Percentiles rank a stretch among this genome's conserved stretches.
These are phyloP conservation scores for Lithobates pipiens DNA, from an alignment of 2,797 vertebrate species.

Conservation along the genomic window DNA sequence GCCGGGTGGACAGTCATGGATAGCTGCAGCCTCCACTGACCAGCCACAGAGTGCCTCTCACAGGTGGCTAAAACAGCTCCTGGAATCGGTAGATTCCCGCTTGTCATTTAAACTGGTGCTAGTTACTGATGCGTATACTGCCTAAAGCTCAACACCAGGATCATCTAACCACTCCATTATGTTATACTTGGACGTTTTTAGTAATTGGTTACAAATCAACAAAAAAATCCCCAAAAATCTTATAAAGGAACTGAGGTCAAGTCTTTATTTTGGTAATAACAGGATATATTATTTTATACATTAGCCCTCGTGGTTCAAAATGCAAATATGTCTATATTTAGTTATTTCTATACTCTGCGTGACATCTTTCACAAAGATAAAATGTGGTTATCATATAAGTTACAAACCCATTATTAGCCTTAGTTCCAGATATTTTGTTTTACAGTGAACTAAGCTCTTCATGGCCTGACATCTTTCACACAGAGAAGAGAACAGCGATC, in stretches of 20 bases:
- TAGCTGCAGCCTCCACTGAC: too few species aligned
- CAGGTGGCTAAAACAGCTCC: too few species aligned
- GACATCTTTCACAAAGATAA: slow-evolving; percentile 10
- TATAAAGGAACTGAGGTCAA: too few species aligned
- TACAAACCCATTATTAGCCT: slow-evolving; percentile 34
- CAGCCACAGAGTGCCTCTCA: too few species aligned
- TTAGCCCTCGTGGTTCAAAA: slow-evolving; percentile 37
- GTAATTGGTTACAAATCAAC: neutral
- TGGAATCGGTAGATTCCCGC: too few species aligned
- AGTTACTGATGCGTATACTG: too few species aligned
- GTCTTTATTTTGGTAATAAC: too few species aligned
- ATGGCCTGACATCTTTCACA: slow-evolving; percentile 37
- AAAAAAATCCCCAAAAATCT: neutral
- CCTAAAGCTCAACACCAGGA: too few species aligned
- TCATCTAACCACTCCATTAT: too few species aligned
- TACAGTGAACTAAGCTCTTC: slow-evolving; percentile 45
- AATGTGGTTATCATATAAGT: slow-evolving; percentile 33
- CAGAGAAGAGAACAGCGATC: slow-evolving; percentile 13
- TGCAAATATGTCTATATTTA: slow-evolving; percentile 14
- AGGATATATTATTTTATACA: neutral
- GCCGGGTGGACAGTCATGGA: too few species aligned
- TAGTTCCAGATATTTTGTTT: slow-evolving; percentile 32
- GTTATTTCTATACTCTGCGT: slow-evolving; percentile 10
- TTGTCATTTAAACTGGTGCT: too few species aligned
- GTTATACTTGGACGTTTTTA: too few species aligned